Evolutionary conservation across 2,113 vertebrate species (phyloP).

Genomic region (Rhabdomys dilectus): DNA sequence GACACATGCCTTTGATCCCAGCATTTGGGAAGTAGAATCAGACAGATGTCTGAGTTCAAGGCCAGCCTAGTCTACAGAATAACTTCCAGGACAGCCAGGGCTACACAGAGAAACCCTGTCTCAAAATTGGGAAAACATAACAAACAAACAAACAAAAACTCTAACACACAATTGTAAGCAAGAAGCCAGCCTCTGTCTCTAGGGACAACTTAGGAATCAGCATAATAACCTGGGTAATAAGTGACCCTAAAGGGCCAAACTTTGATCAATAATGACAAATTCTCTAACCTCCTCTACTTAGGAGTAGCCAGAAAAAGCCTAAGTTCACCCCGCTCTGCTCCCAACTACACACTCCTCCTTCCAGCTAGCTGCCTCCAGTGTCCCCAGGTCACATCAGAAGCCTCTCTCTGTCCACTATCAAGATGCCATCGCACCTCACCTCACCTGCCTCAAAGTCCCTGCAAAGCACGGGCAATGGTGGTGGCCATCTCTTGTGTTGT

Average conservation of each 20-base stretch:
- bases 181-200: not conserved
- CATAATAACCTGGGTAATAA: not conserved
- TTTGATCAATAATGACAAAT: not conserved
- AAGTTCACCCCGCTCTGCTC: not conserved
- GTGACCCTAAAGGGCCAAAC: not conserved
- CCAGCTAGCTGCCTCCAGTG: not conserved
- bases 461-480: not conserved
- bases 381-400: not conserved
- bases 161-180: not conserved
- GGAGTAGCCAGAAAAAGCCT: not conserved
- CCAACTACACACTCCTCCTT: too few relatives aligned
- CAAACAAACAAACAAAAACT: not conserved
- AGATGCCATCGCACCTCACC: not conserved
- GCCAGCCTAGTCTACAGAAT: not conserved
- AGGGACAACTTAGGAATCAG: not conserved
- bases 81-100: not conserved
- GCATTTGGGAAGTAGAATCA: not conserved
- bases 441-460: not conserved
- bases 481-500: not conserved
- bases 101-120: not conserved
- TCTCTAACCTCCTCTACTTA: not conserved
- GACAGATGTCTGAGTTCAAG: not conserved
- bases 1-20: not conserved
- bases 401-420: not conserved
- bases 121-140: not conserved